phyloP scores from a whole-genome alignment of 1,140 invertebrate genomes.

The Protaetia brevitarsis region DNA sequence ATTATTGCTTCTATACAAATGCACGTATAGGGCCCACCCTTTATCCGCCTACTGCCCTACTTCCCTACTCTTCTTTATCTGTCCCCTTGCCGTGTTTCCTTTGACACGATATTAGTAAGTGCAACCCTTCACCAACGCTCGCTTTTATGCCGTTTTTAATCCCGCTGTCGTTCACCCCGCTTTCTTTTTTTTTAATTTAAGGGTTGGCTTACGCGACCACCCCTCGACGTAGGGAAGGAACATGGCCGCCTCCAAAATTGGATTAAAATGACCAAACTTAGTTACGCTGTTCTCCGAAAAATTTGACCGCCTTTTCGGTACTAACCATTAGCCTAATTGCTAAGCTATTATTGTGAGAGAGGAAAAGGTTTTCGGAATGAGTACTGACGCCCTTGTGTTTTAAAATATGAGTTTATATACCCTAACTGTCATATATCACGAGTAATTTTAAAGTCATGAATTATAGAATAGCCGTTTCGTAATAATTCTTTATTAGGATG shows the following conservation, averaged over 20 bases:
- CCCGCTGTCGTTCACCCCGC: neutral
- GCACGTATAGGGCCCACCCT: neutral
- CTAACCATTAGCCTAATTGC: slow-evolving; percentile 16
- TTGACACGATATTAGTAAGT: slow-evolving; percentile 16
- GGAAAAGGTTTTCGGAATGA: neutral
- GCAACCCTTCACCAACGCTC: slow-evolving; percentile 9
- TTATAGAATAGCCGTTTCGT: neutral
- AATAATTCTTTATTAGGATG: slow-evolving; percentile 6
- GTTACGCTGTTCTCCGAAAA: slow-evolving; percentile 12
- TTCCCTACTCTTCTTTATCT: slow-evolving; percentile 18
- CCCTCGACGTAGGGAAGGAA: neutral
- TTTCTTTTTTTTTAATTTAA: slow-evolving; percentile 12
- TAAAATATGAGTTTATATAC: slow-evolving; percentile 1
- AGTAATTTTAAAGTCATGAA: slow-evolving; percentile 2
- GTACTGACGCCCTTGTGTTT: neutral
- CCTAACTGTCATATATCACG: slow-evolving; percentile 13
- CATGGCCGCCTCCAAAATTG: slow-evolving; percentile 12
- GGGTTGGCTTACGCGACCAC: slow-evolving; percentile 4
- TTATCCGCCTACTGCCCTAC: slow-evolving; percentile 12
- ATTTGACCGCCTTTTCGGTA: slow-evolving; percentile 11
- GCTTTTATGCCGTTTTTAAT: slow-evolving; percentile 18
- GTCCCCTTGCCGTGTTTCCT: slow-evolving; percentile 6
- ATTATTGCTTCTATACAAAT: neutral
- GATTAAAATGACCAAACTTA: slow-evolving; percentile 15
- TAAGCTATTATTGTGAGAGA: neutral